These are phyloP conservation scores for Alauda arvensis DNA, from an alignment of 2,797 vertebrate genomes.

Conservation along the genomic window DNA sequence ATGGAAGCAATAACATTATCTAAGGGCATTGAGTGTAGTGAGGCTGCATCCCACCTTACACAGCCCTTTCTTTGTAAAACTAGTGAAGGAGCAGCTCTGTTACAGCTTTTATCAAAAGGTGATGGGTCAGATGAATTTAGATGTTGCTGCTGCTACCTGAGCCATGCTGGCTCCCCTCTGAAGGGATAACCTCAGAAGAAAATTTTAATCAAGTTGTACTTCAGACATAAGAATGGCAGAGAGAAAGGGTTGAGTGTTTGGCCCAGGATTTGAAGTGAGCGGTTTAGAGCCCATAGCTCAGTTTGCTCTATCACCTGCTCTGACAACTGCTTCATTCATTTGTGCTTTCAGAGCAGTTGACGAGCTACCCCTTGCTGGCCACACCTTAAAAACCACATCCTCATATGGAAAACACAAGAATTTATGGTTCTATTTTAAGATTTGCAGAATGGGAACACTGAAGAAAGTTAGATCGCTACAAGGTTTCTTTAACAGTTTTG, in stretches of 20 bases:
- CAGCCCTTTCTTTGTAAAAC: neutral
- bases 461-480: neutral
- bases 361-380: neutral
- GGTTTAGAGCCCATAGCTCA: neutral
- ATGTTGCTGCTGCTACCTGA: neutral
- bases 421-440: neutral
- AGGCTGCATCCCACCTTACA: neutral
- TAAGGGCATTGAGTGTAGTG: neutral
- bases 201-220: neutral
- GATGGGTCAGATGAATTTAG: neutral
- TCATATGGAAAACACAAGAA: neutral
- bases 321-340: neutral
- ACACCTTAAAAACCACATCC: neutral
- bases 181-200: neutral
- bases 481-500: neutral
- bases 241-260: neutral
- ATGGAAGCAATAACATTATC: neutral
- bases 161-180: neutral
- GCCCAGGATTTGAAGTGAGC: neutral
- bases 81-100: neutral
- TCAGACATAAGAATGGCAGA: neutral
- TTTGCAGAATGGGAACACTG: neutral
- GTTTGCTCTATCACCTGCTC: neutral
- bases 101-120: neutral
- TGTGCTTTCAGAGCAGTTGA: neutral